Evolutionary conservation across 1,140 invertebrate genomes (phyloP).

Genomic region (Aphidius gifuensis): DNA sequence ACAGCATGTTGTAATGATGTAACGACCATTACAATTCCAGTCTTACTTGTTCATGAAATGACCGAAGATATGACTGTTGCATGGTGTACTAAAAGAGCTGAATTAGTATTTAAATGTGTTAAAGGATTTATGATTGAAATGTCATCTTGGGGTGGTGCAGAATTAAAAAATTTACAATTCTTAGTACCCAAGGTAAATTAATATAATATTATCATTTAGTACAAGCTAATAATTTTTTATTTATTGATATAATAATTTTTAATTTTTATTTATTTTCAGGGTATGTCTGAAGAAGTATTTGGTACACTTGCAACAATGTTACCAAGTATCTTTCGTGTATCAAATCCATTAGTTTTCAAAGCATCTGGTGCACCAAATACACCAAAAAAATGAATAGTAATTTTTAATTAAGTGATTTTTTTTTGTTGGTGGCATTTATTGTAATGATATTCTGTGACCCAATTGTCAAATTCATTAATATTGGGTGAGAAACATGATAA

Average conservation of each 20-base stretch:
- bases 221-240: background rate
- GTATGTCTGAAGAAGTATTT: constrained; percentile 84
- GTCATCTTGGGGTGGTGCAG: constrained; percentile 86
- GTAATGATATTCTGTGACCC: background rate
- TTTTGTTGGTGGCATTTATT: constrained; percentile 13
- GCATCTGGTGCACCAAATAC: constrained; percentile 51
- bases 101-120: constrained; percentile 96
- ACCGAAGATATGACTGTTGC: constrained; percentile 95
- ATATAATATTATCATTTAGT: constrained; percentile 11
- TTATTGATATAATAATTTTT: constrained; percentile 10
- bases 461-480: constrained; percentile 3
- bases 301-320: constrained; percentile 80
- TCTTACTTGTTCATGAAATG: constrained; percentile 89
- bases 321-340: constrained; percentile 85
- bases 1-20: constrained; percentile 91
- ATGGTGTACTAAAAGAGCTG: constrained; percentile 94
- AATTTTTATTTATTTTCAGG: constrained; percentile 63
- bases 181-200: constrained; percentile 68
- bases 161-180: constrained; percentile 85
- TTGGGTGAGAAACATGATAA: constrained; percentile 15
- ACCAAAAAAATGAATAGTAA: constrained; percentile 46
- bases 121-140: constrained; percentile 99
- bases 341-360: constrained; percentile 78
- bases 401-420: constrained; percentile 9
- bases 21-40: constrained; percentile 87